phyloP scores from a whole-genome alignment of 2,113 vertebrate genomes.

The Neolamprologus fasciatus region DNA sequence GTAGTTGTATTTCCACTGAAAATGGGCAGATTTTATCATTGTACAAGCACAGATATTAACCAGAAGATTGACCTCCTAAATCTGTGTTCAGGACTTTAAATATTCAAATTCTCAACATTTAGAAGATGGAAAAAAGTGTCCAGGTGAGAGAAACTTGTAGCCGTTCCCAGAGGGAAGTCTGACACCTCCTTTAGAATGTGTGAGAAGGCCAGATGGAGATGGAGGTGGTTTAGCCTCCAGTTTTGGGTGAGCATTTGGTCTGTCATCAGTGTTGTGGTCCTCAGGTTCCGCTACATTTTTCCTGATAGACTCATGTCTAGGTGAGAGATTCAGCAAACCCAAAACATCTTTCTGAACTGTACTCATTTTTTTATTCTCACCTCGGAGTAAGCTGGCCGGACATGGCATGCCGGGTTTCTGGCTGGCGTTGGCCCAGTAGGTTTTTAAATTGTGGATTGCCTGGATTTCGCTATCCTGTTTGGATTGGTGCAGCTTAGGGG shows the following conservation, averaged over 20 bases:
- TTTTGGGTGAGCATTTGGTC: conserved; percentile 75
- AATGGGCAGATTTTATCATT: background rate
- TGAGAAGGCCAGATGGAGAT: conserved; percentile 29
- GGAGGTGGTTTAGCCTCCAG: conserved; percentile 62
- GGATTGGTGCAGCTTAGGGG: conserved; percentile 72
- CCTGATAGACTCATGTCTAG: conserved; percentile 51
- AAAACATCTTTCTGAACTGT: conserved; percentile 85
- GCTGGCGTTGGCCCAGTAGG: conserved; percentile 81
- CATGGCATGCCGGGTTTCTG: conserved; percentile 71
- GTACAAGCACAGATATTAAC: background rate
- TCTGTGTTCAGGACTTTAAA: background rate
- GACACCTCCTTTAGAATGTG: conserved; percentile 58
- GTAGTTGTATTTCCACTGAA: background rate
- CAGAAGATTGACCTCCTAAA: background rate
- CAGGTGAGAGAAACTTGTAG: conserved; percentile 86
- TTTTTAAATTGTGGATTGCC: conserved; percentile 86
- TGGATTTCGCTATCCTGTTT: conserved; percentile 83
- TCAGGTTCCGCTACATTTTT: background rate
- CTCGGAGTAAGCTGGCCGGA: conserved; percentile 68
- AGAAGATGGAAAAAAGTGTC: conserved; percentile 91
- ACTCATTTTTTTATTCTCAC: conserved; percentile 71
- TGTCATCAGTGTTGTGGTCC: conserved; percentile 41
- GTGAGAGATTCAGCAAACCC: conserved; percentile 86
- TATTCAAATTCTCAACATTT: conserved; percentile 76
- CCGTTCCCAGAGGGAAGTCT: conserved; percentile 83